Evolutionary conservation across 2,888 invertebrate species (phyloP), one percentile per base, ranked within the genome.

Genomic region (Bugula neritina): DNA sequence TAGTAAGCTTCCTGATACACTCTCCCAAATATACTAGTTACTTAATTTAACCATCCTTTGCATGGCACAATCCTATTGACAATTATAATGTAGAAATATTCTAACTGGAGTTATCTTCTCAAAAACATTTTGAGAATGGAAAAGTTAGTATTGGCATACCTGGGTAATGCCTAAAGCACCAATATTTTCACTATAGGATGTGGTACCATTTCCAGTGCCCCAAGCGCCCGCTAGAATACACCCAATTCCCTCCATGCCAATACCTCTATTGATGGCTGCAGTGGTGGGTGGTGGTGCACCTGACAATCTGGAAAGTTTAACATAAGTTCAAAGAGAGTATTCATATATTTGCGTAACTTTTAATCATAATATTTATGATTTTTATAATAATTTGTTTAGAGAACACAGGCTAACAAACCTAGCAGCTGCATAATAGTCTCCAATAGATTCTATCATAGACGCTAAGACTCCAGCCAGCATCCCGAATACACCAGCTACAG

Each of bases 381-480:
- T n/a, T n/a, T n/a, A n/a, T n/a, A n/a, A n/a, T n/a, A n/a, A n/a
- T n/a, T n/a, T n/a, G n/a, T n/a, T n/a, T n/a, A n/a, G n/a, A n/a
- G n/a, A n/a, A n/a, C n/a, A n/a, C n/a, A n/a, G n/a, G n/a, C n/a
- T n/a, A 43, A 43, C 43, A 5, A 5, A 43, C 43, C 43, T 78
- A 1, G 94, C 92, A 0, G 92, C 92, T 27, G 93, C 93, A 72
- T 92, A 92, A 84, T 94, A 94, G 83, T 94, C 93, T 79, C 93
- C 92, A 74, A 93, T 89, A 21, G 81, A 81, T 74, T 83, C 83
- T 10, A 82, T 76, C 78, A 81, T 80, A 34, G 81, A 81, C 21
- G 80, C 78, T 54, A 83, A 73, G 1, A 80, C 78, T 0, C 79
- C 82, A 1, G 83, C 79, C 43, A 82, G 54, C 79, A 82, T 79